Evolutionary conservation across 2,113 vertebrate genomes (phyloP).

Genomic region (Ploceus nigricollis): DNA sequence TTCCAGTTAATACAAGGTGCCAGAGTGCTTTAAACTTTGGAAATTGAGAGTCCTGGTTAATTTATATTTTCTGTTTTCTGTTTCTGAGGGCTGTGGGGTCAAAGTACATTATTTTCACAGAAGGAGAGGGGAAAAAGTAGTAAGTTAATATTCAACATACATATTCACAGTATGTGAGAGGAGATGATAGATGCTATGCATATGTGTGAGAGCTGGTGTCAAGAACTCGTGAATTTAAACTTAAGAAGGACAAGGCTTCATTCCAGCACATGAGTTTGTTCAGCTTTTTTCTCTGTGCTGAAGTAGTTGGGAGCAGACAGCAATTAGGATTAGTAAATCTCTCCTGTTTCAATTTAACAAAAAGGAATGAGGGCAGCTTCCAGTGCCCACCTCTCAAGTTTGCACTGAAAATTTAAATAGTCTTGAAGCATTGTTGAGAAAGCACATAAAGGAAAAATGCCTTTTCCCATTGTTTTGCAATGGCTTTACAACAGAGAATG

Average conservation of each 20-base stretch:
- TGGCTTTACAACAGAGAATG: not conserved
- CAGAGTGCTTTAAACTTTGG: not conserved
- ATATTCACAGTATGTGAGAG: constrained; percentile 18
- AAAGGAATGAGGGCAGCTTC: not conserved
- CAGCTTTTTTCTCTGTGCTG: not conserved
- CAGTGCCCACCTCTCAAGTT: not conserved
- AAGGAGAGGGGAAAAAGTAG: not conserved
- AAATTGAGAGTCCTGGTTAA: not conserved
- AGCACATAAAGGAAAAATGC: not conserved
- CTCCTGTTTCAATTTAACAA: not conserved
- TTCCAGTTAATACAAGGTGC: not conserved
- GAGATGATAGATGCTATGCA: not conserved
- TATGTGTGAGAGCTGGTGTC: not conserved
- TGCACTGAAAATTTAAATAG: not conserved
- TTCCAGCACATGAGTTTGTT: not conserved
- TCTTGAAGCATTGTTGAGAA: not conserved
- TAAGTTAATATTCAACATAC: not conserved
- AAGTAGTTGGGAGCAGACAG: not conserved
- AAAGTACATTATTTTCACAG: not conserved
- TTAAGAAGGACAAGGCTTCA: not conserved
- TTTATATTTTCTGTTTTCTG: not conserved
- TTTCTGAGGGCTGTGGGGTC: not conserved
- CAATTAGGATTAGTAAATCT: not conserved
- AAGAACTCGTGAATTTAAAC: constrained; percentile 36
- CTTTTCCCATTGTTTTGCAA: not conserved